phyloP scores from a whole-genome alignment of 2,888 invertebrate species.

The Blera fallax region DNA sequence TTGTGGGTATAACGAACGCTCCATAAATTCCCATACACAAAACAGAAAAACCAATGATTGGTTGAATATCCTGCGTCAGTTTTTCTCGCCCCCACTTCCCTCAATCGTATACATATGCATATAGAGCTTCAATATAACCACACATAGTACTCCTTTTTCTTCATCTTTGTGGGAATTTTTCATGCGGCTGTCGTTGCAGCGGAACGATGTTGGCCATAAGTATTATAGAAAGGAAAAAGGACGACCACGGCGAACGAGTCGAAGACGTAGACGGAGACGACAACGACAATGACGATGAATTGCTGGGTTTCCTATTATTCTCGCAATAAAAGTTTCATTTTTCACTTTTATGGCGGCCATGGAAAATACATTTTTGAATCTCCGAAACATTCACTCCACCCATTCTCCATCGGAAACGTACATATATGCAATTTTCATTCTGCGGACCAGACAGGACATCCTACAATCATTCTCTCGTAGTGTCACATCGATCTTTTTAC shows the following conservation, averaged over 20 bases:
- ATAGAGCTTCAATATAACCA: background rate
- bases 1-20: constrained; percentile 12
- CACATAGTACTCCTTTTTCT: constrained; percentile 18
- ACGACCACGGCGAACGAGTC: no score
- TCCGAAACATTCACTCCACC: constrained; percentile 35
- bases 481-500: constrained; percentile 55
- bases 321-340: constrained; percentile 73
- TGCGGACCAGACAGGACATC: constrained; percentile 41
- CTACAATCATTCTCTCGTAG: constrained; percentile 52
- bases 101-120: background rate
- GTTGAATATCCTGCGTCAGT: constrained; percentile 56
- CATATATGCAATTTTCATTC: constrained; percentile 48
- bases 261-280: constrained; percentile 19
- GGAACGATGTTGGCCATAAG: constrained; percentile 58
- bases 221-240: constrained; percentile 1
- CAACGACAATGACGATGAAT: constrained; percentile 67
- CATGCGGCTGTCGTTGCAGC: constrained; percentile 47
- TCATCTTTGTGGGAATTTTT: constrained; percentile 44
- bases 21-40: constrained; percentile 48
- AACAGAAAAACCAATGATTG: constrained; percentile 56
- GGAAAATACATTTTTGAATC: constrained; percentile 69
- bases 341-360: constrained; percentile 71
- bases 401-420: background rate
- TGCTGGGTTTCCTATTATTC: constrained; percentile 71
- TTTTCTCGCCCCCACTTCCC: constrained; percentile 8